Evolutionary conservation across 2,888 invertebrate species (phyloP), one percentile per base, ranked within the genome.

Genomic region (Galerucella nymphaeae): DNA sequence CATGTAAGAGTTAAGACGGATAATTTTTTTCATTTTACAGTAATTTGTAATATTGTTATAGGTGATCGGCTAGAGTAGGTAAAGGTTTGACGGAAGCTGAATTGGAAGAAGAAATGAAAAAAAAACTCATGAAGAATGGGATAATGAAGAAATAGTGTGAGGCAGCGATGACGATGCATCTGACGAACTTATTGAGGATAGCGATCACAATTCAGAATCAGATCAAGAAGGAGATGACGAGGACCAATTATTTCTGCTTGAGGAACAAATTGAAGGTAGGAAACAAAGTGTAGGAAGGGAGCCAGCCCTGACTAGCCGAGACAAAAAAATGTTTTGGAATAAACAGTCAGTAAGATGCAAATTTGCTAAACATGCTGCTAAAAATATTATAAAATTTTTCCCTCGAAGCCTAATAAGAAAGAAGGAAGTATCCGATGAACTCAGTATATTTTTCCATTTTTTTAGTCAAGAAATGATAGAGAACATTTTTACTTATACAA

Each of bases 121-220:
- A n/a, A n/a, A n/a, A n/a, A n/a, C n/a, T n/a, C n/a, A n/a, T n/a
- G n/a, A n/a, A n/a, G 48, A 48, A 48, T 48, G 48, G 48, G 14
- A 48, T 48, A 48, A 48, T 48, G 48, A 13, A 48, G 48, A 48
- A 48, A 48, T 48, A 48, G 55, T 55, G 55, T 2, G 18, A 55
- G 18, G 55, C 55, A 55, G 20, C 55, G 20, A 55, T 55, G 20
- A 55, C 55, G 55, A 55, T 55, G 55, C 20, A 55, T 55, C 55
- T 55, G 55, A 55, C 8, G 55, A 55, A 55, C 18, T 55, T 55
- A 55, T 55, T 55, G 18, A 55, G 20, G 13, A 55, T 11, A 55
- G 20, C 20, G 20, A 55, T 8, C 55, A 55, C 18, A 55, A 55
- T 55, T 55, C 55, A 55, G 20, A 55, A 3, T 55, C 55, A 55